A percentile compares a stretch with the other conserved stretches of the same genome.
phyloP scores from a whole-genome alignment of 2,888 invertebrate species.

The Xestia c-nigrum region DNA sequence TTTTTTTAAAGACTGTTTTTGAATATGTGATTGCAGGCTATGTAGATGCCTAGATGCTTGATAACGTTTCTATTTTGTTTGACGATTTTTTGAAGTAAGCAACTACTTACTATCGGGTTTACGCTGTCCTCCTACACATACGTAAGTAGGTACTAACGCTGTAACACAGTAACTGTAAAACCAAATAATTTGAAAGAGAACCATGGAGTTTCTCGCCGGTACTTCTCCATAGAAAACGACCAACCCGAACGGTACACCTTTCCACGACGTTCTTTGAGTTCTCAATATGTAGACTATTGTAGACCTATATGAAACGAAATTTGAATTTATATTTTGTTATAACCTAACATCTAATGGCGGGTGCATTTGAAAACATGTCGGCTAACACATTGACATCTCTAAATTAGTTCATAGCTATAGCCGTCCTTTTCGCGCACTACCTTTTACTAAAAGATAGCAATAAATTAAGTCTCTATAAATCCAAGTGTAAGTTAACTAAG shows the following conservation, averaged over 20 bases:
- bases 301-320: neutral
- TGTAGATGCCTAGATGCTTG: neutral
- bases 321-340: neutral
- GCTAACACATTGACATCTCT: too few relatives aligned
- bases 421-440: too few relatives aligned
- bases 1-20: neutral
- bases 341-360: neutral
- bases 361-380: too few relatives aligned
- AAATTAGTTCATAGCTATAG: too few relatives aligned
- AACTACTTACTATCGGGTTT: neutral
- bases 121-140: neutral
- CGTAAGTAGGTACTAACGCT: too few relatives aligned
- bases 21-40: neutral
- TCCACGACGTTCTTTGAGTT: neutral
- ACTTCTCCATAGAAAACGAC: neutral
- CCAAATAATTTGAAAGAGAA: neutral
- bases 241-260: neutral
- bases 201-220: neutral
- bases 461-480: too few relatives aligned
- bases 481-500: neutral
- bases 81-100: neutral
- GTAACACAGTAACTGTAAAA: neutral
- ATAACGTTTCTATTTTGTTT: neutral
- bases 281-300: too few relatives aligned
- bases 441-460: too few relatives aligned